Evolutionary conservation across 2,888 invertebrate genomes (phyloP), one percentile per base, ranked within the genome.

Genomic region (Malacosoma neustria): DNA sequence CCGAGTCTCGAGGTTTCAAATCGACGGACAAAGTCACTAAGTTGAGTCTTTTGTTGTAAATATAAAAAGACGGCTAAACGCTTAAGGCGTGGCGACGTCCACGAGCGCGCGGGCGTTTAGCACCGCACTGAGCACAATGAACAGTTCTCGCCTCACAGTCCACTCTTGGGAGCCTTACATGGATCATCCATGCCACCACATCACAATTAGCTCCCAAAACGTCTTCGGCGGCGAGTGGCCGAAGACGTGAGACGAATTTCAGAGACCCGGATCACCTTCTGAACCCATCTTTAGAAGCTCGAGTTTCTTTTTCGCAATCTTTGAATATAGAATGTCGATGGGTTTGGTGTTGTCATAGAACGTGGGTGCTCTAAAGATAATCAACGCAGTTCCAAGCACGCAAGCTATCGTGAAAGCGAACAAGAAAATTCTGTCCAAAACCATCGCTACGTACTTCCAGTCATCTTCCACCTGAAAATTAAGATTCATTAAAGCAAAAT

Each of bases 401-500:
- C 97, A 98, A 51, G 96, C 96, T 71, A 96, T 89, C 69, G 97
- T 94, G 87, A 98, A 98, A 62, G 96, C 91, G 91, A 96, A 97
- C 57, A 98, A 90, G 87, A 98, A 98, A 62, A 98, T 90, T 61
- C 98, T 91, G 87, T 98, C 98, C 73, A 98, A 88, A 48, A 98
- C 98, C 96, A 98, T 95, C 39, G 92, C 92, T 41, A 98, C 97
- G 87, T 97, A 98, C 77, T 98, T 98, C 98, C 98, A 98, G 85
- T 98, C 98, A 84, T 97, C 97, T 77, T 94, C 95, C 62, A 96
- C 95, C 96, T 96, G 81, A 2, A 76, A 66, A 39, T 33, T 2
- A 29, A 32, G 33, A 39, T 42, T 1, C 11, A 40, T 35, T 30
- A 4, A 32, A 31, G 35, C 30, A 13, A 33, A 22, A n/a, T n/a